Conservation (phyloP, 1,140 invertebrate genomes). For the Lineus longissimus region DNA sequence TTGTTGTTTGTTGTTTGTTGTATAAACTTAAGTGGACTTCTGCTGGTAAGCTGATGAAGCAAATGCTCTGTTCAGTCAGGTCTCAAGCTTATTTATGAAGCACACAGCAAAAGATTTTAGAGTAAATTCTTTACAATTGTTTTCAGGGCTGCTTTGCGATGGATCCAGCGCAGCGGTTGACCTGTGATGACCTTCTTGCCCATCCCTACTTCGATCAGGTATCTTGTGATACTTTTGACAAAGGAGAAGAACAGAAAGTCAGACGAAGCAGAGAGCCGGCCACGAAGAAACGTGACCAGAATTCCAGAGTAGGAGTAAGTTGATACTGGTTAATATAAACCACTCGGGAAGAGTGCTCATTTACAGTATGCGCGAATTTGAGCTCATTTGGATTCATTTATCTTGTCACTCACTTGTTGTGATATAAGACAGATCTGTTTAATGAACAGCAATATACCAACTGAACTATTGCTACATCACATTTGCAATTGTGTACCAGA, state of each 20-base stretch:
- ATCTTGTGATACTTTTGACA: conserved; percentile 27
- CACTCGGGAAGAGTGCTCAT: not conserved
- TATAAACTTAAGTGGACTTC: too few relatives aligned
- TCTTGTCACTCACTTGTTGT: not conserved
- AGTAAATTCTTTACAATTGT: too few relatives aligned
- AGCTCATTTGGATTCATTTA: not conserved
- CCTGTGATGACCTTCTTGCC: conserved; percentile 79
- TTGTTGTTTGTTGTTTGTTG: too few relatives aligned
- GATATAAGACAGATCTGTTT: not conserved
- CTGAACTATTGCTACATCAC: not conserved
- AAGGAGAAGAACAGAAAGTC: conserved; percentile 20
- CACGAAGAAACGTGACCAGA: conserved; percentile 12
- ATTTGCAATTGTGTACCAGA: not conserved
- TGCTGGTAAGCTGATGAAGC: too few relatives aligned
- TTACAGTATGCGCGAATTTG: not conserved
- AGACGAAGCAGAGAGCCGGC: conserved; percentile 3
- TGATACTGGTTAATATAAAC: not conserved
- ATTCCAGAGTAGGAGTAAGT: not conserved
- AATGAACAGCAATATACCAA: not conserved
- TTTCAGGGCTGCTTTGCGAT: conserved; percentile 87
- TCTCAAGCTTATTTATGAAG: too few relatives aligned
- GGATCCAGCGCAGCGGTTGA: conserved; percentile 85
- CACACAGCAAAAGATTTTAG: too few relatives aligned
- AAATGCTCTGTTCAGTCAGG: too few relatives aligned
- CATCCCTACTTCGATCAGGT: conserved; percentile 75